Conservation (phyloP, 2,797 vertebrate genomes). For the Sternarchorhynchus goeldii region DNA sequence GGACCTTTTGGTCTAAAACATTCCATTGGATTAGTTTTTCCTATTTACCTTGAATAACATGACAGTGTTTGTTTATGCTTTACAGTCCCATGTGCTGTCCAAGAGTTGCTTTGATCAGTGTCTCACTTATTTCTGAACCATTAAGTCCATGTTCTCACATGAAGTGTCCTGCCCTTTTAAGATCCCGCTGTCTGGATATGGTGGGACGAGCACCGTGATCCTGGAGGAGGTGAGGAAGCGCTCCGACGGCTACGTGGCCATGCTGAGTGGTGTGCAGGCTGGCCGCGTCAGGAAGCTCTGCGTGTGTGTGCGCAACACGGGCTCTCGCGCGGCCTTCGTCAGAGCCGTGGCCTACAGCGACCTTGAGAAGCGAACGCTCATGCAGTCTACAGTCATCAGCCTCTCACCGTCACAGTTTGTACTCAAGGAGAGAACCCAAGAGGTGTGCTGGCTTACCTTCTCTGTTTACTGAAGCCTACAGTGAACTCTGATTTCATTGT, state of each 20-base stretch:
- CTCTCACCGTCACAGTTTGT: constrained; percentile 91
- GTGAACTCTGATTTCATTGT: too few species aligned
- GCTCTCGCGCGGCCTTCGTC: constrained; percentile 90
- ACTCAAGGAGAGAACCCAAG: constrained; percentile 85
- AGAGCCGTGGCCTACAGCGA: constrained; percentile 84
- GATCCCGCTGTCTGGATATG: constrained; percentile 96
- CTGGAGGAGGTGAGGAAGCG: constrained; percentile 89
- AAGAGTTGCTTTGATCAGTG: not conserved
- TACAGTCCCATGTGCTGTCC: not conserved
- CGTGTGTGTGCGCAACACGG: constrained; percentile 86
- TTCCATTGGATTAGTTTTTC: too few species aligned
- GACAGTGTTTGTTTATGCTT: too few species aligned
- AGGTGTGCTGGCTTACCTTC: constrained; percentile 73
- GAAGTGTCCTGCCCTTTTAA: constrained; percentile 54
- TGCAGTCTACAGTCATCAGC: constrained; percentile 79
- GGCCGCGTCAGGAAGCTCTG: constrained; percentile 77
- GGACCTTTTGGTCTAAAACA: not conserved
- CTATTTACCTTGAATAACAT: too few species aligned
- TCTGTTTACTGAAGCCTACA: too few species aligned
- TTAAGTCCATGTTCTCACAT: not conserved
- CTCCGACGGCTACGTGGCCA: constrained; percentile 83
- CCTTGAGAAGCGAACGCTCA: constrained; percentile 68
- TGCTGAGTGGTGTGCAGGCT: constrained; percentile 70
- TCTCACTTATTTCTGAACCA: not conserved
- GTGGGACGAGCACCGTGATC: constrained; percentile 91